Percentiles rank a stretch among this genome's conserved stretches.
Evolutionary conservation across 2,113 vertebrate species (phyloP).

Genomic region (Orientallactaga bullata): DNA sequence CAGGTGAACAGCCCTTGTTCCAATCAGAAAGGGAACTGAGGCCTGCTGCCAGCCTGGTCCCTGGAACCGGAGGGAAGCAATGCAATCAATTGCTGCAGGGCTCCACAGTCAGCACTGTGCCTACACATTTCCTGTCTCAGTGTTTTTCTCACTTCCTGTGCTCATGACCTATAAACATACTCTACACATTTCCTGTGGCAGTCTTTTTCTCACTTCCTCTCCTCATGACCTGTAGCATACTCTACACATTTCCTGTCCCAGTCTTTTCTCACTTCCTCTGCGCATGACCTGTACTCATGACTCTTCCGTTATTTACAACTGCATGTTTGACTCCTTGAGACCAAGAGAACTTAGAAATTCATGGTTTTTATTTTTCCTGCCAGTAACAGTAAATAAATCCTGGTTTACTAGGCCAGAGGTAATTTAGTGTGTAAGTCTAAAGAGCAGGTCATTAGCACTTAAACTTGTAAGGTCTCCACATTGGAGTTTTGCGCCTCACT

Average conservation of each 20-base stretch:
- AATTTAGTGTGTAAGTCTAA: conserved; percentile 52
- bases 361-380: neutral
- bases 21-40: neutral
- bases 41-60: too few species aligned
- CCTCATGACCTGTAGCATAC: too few species aligned
- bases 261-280: neutral
- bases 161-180: too few species aligned
- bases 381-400: conserved; percentile 48
- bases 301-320: neutral
- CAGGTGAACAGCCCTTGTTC: neutral
- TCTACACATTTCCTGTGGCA: neutral
- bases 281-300: neutral
- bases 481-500: conserved; percentile 19
- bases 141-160: too few species aligned
- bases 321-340: neutral
- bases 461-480: conserved; percentile 15
- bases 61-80: neutral
- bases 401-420: conserved; percentile 22
- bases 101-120: neutral
- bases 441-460: conserved; percentile 15
- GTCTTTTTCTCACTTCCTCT: too few species aligned
- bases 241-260: too few species aligned
- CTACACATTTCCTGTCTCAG: too few species aligned
- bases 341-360: conserved; percentile 1
- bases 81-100: neutral